Base-by-base conservation (phyloP, 2,888 invertebrate species). In the Colletes collaris region DNA sequence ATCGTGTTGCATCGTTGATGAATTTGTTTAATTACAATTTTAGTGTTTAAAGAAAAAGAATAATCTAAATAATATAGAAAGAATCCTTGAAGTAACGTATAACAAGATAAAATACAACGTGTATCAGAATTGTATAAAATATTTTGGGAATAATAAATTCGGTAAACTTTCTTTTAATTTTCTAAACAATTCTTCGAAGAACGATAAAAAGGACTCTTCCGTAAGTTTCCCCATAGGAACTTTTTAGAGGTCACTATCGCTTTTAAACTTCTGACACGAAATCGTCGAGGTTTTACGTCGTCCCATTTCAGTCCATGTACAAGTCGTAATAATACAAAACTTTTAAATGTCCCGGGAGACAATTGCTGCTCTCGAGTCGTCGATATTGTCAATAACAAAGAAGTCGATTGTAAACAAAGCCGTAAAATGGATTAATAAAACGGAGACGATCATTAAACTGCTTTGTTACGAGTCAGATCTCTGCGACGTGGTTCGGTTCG, bases 381-480 rank as follows among this genome's bases (percentile, higher is more conserved):
- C 44, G 68, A 56, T n/a, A 27, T n/a, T 19, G 10, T 16, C 50
- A n/a, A 19, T 58, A 16, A 19, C 16, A 44, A 59, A 50, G 19
- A 50, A 40, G 70, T 55, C 46, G 55, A 66, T 46, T 70, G 76
- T 69, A 81, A 84, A 84, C 82, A 84, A 65, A 76, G 59, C 52
- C 50, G 58, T 84, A 75, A 79, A 75, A 66, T 44, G 16, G 35
- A 70, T 79, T 64, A 64, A 77, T 84, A 75, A 79, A 84, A 81
- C 44, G 49, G 16, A 50, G n/a, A 16, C 11, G 65, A 58, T 65
- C 79, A 60, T 82, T 82, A 74, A 71, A 74, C 59, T 5, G 49
- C n/a, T 70, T 64, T 40, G 53, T 70, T 46, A 49, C n/a, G 35
- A 65, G 40, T 63, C 63, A 58, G 62, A 55, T 55, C 27, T 50